phyloP scores from a whole-genome alignment of 2,113 vertebrate genomes.

The Callospermophilus lateralis region DNA sequence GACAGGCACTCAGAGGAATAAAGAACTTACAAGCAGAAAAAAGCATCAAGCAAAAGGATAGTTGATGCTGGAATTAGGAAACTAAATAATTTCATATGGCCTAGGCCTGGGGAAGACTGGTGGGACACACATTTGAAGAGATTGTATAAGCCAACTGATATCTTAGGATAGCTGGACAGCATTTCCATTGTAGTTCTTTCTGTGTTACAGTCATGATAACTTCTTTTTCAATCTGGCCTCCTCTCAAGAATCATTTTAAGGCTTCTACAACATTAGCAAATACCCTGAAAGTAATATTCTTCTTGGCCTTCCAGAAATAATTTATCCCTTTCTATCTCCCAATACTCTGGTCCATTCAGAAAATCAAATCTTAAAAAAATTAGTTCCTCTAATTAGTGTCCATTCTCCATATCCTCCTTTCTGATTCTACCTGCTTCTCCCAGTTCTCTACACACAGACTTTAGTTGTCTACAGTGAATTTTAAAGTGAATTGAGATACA shows the following conservation, averaged over 20 bases:
- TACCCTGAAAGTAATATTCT: neutral
- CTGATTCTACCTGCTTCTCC: neutral
- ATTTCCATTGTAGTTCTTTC: neutral
- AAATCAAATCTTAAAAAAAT: neutral
- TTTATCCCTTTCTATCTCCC: neutral
- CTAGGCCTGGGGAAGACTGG: neutral
- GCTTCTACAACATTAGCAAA: neutral
- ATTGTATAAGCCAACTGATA: neutral
- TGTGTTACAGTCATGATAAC: neutral
- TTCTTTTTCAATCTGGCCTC: conserved; percentile 21
- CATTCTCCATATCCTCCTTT: neutral
- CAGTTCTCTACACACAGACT: neutral
- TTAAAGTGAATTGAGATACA: neutral
- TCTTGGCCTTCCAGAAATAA: neutral
- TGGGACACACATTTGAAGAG: neutral
- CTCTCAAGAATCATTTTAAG: conserved; percentile 31
- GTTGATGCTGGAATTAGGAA: neutral
- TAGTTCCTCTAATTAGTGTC: neutral
- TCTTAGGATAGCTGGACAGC: neutral
- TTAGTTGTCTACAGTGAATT: neutral
- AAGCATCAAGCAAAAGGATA: neutral
- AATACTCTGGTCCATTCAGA: neutral
- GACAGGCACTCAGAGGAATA: neutral
- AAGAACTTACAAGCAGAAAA: neutral
- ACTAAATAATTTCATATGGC: neutral